Evolutionary conservation across 1,140 invertebrate species (phyloP).

Genomic region (Sarcophaga bullata): DNA sequence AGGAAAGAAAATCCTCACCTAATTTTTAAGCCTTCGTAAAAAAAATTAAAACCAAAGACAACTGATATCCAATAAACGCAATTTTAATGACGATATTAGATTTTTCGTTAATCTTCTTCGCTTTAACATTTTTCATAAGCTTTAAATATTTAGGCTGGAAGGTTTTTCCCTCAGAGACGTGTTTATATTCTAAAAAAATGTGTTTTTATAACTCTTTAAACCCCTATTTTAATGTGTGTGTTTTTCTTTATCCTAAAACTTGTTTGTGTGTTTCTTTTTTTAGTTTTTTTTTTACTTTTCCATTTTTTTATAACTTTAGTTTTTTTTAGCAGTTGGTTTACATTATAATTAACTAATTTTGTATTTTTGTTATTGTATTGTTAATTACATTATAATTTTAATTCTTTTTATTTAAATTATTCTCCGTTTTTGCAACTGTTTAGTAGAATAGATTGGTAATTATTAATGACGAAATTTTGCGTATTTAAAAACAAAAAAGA

Average conservation of each 20-base stretch:
- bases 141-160: neutral
- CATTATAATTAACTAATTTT: slow-evolving; percentile 48
- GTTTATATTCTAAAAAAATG: slow-evolving; percentile 28
- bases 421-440: slow-evolving; percentile 32
- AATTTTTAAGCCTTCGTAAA: neutral
- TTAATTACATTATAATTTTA: slow-evolving; percentile 26
- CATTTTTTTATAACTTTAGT: slow-evolving; percentile 42
- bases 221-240: slow-evolving; percentile 37
- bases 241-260: slow-evolving; percentile 35
- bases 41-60: slow-evolving; percentile 20
- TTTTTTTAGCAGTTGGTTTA: slow-evolving; percentile 50
- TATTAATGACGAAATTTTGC: slow-evolving; percentile 47
- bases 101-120: slow-evolving; percentile 27
- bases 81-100: too few species aligned
- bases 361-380: slow-evolving; percentile 27
- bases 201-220: slow-evolving; percentile 30
- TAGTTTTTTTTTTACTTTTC: slow-evolving; percentile 30
- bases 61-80: neutral
- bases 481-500: slow-evolving; percentile 2
- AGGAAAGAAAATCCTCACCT: neutral
- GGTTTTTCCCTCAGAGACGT: slow-evolving; percentile 6
- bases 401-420: slow-evolving; percentile 19
- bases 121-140: neutral
- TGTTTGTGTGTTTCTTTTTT: slow-evolving; percentile 33
- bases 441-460: slow-evolving; percentile 3